Evolutionary conservation across 2,888 invertebrate genomes (phyloP).

Genomic region (Erebia epiphron): DNA sequence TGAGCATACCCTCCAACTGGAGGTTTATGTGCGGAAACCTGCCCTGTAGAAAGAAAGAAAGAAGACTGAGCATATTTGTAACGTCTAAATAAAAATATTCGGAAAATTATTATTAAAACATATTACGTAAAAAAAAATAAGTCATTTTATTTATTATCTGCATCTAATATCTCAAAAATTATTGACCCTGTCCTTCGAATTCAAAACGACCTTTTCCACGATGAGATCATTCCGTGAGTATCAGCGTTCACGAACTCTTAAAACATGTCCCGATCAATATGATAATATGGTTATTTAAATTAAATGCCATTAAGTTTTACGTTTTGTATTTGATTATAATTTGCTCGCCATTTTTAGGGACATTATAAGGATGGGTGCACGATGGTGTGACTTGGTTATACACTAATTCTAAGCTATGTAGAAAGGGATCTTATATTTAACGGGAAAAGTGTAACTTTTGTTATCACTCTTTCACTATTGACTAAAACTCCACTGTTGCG

Average conservation of each 20-base stretch:
- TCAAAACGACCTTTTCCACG: slow-evolving; percentile 8
- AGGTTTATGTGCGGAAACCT: too few species aligned
- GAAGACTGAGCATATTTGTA: too few species aligned
- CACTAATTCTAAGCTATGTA: not conserved
- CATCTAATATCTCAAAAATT: not conserved
- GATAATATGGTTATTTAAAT: slow-evolving; percentile 34
- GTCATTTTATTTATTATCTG: not conserved
- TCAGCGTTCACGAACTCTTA: slow-evolving; percentile 26
- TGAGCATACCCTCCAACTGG: too few species aligned
- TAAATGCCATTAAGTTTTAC: slow-evolving; percentile 30
- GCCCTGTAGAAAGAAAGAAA: too few species aligned
- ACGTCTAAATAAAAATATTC: too few species aligned
- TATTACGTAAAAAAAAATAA: not conserved
- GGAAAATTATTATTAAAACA: too few species aligned
- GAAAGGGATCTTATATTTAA: too few species aligned
- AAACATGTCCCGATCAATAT: slow-evolving; percentile 27
- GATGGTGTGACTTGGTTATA: not conserved
- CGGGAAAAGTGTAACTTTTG: too few species aligned
- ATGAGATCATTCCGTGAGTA: slow-evolving; percentile 33
- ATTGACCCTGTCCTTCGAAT: slow-evolving; percentile 15
- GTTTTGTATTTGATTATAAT: slow-evolving; percentile 34
- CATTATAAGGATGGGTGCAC: slow-evolving; percentile 16
- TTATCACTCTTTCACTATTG: too few species aligned
- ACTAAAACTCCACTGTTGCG: too few species aligned
- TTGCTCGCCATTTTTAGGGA: slow-evolving; percentile 26